These are phyloP conservation scores for Sebastes schlegelii DNA, from an alignment of 2,113 vertebrate genomes.

Conservation along the genomic window DNA sequence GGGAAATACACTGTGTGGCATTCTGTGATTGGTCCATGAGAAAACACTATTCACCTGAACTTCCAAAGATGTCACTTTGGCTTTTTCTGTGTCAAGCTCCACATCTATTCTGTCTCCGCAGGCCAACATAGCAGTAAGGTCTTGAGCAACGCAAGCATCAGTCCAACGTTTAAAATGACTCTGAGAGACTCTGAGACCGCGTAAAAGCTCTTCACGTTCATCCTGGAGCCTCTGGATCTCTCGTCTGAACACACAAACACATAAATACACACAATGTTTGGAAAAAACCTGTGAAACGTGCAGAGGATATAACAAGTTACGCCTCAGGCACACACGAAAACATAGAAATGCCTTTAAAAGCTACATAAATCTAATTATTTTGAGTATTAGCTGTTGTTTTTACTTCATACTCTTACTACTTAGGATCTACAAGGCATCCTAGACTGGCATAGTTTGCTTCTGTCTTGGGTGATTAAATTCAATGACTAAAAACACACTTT, in stretches of 20 bases:
- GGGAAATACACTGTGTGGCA: not conserved
- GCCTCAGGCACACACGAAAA: not conserved
- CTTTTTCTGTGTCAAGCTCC: conserved; percentile 30
- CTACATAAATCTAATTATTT: not conserved
- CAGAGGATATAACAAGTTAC: not conserved
- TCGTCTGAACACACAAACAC: conserved; percentile 28
- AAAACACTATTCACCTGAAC: conserved; percentile 21
- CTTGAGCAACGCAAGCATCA: conserved; percentile 20
- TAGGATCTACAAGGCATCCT: not conserved
- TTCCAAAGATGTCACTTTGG: conserved; percentile 13
- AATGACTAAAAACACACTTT: not conserved
- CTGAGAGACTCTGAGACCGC: conserved; percentile 15
- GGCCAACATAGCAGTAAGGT: conserved; percentile 21
- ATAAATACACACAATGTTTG: not conserved
- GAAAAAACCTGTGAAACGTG: not conserved
- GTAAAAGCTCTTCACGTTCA: conserved; percentile 27
- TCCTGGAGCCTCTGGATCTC: conserved; percentile 40
- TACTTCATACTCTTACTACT: not conserved
- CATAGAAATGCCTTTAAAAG: not conserved
- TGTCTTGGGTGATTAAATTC: not conserved
- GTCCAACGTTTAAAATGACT: not conserved
- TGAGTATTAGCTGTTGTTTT: not conserved
- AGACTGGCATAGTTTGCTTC: not conserved
- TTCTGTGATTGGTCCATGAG: not conserved
- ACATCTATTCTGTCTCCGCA: conserved; percentile 11